These are phyloP conservation scores for Dusona sp. DNA, from an alignment of 2,888 invertebrate genomes.

Conservation along the genomic window DNA sequence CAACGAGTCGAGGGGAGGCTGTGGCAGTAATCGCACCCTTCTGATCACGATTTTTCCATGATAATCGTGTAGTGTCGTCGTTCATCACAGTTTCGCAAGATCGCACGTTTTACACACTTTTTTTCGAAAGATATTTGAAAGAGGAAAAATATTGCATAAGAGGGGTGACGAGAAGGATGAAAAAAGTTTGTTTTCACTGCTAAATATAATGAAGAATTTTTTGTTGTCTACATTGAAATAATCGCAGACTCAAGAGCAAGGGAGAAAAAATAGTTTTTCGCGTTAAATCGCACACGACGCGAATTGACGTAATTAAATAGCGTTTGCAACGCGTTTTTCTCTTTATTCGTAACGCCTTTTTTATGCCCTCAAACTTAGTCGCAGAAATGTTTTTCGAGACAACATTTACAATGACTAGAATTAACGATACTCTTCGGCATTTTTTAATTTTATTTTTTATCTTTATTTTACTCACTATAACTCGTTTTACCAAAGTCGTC, in stretches of 20 bases:
- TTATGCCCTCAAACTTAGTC: neutral
- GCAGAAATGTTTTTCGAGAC: conserved; percentile 39
- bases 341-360: conserved; percentile 2
- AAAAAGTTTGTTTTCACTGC: neutral
- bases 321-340: neutral
- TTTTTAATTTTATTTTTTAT: neutral
- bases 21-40: conserved; percentile 91
- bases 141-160: neutral
- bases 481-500: conserved; percentile 65
- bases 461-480: conserved; percentile 48
- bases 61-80: conserved; percentile 22
- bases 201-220: neutral
- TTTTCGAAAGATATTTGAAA: neutral
- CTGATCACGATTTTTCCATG: conserved; percentile 79
- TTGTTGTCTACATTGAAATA: neutral
- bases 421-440: conserved; percentile 40
- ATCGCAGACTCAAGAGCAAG: neutral
- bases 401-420: conserved; percentile 57
- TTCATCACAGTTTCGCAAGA: conserved; percentile 37
- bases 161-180: neutral
- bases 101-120: conserved; percentile 9
- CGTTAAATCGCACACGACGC: conserved; percentile 49
- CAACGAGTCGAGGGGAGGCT: conserved; percentile 94
- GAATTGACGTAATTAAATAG: conserved; percentile 51
- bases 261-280: conserved; percentile 6